Evolutionary conservation across 2,113 vertebrate species (phyloP).

Genomic region (Chionomys nivalis): DNA sequence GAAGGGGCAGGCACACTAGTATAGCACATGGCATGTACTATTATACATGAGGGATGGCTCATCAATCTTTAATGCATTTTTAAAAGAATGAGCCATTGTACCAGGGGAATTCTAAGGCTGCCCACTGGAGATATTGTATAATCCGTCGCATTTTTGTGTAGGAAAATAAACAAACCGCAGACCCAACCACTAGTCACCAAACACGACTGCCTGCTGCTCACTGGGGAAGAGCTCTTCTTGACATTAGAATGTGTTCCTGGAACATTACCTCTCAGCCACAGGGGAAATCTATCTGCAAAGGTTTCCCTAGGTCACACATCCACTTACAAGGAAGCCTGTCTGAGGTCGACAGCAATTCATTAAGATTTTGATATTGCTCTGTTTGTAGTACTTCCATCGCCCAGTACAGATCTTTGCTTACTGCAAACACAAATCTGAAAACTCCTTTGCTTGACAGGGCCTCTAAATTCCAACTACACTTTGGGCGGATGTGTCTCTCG

Average conservation of each 20-base stretch:
- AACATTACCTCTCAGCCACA: not conserved
- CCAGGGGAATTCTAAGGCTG: slow-evolving; percentile 57
- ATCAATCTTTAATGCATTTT: slow-evolving; percentile 31
- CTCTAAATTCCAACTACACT: not conserved
- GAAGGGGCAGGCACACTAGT: not conserved
- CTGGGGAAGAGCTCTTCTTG: slow-evolving; percentile 51
- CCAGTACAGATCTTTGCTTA: slow-evolving; percentile 16
- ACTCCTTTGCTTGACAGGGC: not conserved
- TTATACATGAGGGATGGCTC: slow-evolving; percentile 32
- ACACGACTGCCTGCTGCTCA: not conserved
- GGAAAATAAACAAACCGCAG: slow-evolving; percentile 44
- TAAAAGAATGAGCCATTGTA: slow-evolving; percentile 25
- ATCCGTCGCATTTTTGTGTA: slow-evolving; percentile 52
- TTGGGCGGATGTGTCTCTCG: not conserved
- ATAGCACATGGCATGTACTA: not conserved
- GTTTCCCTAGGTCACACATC: not conserved
- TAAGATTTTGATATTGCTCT: not conserved
- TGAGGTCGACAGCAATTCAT: not conserved
- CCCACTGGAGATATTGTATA: slow-evolving; percentile 43
- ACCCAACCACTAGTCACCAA: slow-evolving; percentile 26
- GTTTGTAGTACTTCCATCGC: not conserved
- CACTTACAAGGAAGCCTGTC: not conserved
- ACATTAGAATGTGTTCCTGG: slow-evolving; percentile 31
- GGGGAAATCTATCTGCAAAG: not conserved
- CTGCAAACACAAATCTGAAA: slow-evolving; percentile 19